Evolutionary conservation across 2,888 invertebrate species (phyloP).

Genomic region (Dorcus parallelipipedus): DNA sequence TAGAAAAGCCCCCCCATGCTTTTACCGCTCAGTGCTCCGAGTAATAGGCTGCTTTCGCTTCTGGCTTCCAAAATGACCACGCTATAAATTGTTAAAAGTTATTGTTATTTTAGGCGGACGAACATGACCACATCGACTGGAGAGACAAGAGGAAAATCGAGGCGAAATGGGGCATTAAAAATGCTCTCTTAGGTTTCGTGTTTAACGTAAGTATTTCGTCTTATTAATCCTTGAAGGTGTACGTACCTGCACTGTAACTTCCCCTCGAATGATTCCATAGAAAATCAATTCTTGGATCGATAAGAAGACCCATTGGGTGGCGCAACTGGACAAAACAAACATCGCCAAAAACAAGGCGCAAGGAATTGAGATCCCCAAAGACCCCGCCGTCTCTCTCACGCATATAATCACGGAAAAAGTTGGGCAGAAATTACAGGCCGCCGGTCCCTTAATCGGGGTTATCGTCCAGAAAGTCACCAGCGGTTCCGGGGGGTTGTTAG

Average conservation of each 20-base stretch:
- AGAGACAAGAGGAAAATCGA: constrained; percentile 73
- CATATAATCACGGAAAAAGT: constrained; percentile 67
- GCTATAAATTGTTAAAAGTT: constrained; percentile 43
- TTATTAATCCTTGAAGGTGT: not conserved
- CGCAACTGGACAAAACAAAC: constrained; percentile 68
- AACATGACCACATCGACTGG: constrained; percentile 21
- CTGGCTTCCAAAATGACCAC: too few relatives aligned
- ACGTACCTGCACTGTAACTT: not conserved
- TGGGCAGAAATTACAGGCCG: constrained; percentile 59
- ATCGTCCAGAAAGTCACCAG: constrained; percentile 64
- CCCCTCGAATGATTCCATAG: constrained; percentile 50
- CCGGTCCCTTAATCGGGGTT: constrained; percentile 58
- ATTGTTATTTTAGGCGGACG: constrained; percentile 8
- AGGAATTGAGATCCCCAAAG: constrained; percentile 64
- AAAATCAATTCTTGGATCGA: constrained; percentile 81
- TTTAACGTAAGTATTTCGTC: constrained; percentile 67
- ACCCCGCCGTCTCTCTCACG: constrained; percentile 54
- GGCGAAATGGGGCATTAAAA: constrained; percentile 70
- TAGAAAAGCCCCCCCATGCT: too few relatives aligned
- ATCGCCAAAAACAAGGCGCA: constrained; percentile 73
- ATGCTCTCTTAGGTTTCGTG: constrained; percentile 76
- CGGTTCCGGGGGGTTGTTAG: constrained; percentile 50
- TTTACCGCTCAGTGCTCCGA: constrained; percentile 5
- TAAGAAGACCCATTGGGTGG: constrained; percentile 70
- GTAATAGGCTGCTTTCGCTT: constrained; percentile 38